Percentiles rank a stretch among this genome's conserved stretches.
Conservation (phyloP, 2,113 vertebrate species). For the Heteronetta atricapilla region DNA sequence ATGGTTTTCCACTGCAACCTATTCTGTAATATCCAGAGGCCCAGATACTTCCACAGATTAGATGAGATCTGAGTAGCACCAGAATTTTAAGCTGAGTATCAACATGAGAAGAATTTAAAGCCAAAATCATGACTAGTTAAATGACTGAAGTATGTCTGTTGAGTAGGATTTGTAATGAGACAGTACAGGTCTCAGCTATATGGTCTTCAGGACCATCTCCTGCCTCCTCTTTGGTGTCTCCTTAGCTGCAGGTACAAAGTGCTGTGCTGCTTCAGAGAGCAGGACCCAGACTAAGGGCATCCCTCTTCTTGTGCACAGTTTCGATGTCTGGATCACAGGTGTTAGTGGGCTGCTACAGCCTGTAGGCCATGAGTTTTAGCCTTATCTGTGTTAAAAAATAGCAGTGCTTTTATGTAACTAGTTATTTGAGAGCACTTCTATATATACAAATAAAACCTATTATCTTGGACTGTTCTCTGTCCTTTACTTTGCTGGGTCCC, state of each 20-base stretch:
- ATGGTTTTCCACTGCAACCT: background rate
- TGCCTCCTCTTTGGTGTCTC: background rate
- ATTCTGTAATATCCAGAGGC: background rate
- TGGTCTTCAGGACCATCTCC: background rate
- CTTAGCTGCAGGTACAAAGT: background rate
- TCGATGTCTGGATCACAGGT: background rate
- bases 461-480: background rate
- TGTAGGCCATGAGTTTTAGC: background rate
- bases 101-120: background rate
- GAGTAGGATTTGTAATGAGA: background rate
- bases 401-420: background rate
- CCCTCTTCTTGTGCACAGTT: background rate
- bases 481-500: background rate
- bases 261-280: background rate
- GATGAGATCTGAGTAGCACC: background rate
- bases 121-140: background rate
- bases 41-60: background rate
- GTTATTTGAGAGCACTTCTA: background rate
- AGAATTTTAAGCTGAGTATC: background rate
- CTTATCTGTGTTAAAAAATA: background rate
- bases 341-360: background rate
- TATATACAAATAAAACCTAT: background rate
- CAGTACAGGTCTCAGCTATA: background rate
- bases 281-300: background rate
- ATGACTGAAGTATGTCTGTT: background rate